A percentile compares a stretch with the other conserved stretches of the same genome.
Conservation (phyloP, 1,140 invertebrate genomes). For the Oryctes rhinoceros region DNA sequence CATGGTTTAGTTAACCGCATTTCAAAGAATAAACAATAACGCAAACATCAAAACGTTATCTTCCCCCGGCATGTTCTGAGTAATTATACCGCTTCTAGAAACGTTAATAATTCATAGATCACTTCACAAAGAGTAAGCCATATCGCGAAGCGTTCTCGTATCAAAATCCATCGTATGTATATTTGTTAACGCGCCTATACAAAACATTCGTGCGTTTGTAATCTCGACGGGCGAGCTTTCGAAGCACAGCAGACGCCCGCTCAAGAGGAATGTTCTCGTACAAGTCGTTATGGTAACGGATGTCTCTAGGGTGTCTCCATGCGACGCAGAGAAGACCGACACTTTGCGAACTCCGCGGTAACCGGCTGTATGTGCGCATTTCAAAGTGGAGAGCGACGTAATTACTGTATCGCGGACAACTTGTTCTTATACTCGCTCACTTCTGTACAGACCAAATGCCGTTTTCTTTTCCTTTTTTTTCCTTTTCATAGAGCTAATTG, state of each 20-base stretch:
- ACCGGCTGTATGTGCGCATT: conserved; percentile 13
- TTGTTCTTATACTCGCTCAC: neutral
- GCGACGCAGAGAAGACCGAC: conserved; percentile 14
- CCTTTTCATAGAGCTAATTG: neutral
- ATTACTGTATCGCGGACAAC: neutral
- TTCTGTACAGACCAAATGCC: neutral
- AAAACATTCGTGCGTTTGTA: conserved; percentile 30
- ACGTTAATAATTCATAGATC: conserved; percentile 1
- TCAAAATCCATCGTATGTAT: conserved; percentile 5
- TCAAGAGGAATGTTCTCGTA: conserved; percentile 24
- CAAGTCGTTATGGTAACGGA: conserved; percentile 35
- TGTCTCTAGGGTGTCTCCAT: conserved; percentile 34
- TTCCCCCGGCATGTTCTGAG: neutral
- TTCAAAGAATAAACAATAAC: neutral
- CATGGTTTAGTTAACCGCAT: neutral
- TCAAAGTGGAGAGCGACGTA: conserved; percentile 25
- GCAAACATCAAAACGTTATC: neutral
- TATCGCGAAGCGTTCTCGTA: conserved; percentile 11
- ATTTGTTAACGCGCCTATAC: conserved; percentile 25
- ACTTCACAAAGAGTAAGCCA: neutral
- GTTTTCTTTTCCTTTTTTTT: neutral
- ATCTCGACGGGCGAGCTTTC: conserved; percentile 21
- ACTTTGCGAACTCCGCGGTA: neutral
- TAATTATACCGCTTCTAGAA: neutral
- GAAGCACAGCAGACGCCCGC: neutral